These are phyloP conservation scores for Bombus turneri DNA, from an alignment of 1,140 invertebrate genomes.

Conservation along the genomic window DNA sequence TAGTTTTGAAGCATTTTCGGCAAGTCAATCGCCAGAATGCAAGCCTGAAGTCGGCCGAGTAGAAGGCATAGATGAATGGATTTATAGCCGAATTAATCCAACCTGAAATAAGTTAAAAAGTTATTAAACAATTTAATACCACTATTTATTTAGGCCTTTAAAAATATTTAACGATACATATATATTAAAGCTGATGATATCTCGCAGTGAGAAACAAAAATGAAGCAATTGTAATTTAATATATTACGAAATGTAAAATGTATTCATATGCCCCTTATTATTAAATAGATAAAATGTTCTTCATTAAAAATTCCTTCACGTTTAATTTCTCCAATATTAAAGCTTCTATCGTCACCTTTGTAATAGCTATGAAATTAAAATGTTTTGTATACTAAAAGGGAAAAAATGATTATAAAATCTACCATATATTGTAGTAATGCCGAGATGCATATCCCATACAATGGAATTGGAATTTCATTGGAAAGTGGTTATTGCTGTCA, in stretches of 20 bases:
- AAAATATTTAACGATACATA: not conserved
- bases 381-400: not conserved
- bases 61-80: conserved; percentile 94
- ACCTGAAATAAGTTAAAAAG: conserved; percentile 74
- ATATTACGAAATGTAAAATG: too few species aligned
- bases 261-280: too few species aligned
- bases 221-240: too few species aligned
- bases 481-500: not conserved
- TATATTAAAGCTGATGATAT: too few species aligned
- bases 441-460: not conserved
- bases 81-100: conserved; percentile 96
- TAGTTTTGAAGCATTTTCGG: conserved; percentile 69
- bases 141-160: not conserved
- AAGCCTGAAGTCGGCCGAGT: conserved; percentile 91
- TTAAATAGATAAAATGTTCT: not conserved
- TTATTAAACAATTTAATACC: not conserved
- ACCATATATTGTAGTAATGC: too few species aligned
- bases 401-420: too few species aligned
- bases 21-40: conserved; percentile 91
- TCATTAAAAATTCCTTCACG: not conserved
- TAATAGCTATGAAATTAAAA: not conserved
- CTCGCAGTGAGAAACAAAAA: too few species aligned
- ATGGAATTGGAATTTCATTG: not conserved
- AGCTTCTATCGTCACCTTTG: not conserved
- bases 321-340: not conserved